Percentiles rank a stretch among this genome's conserved stretches.
Evolutionary conservation across 1,140 invertebrate genomes (phyloP).

Genomic region (Plutomurus gul): DNA sequence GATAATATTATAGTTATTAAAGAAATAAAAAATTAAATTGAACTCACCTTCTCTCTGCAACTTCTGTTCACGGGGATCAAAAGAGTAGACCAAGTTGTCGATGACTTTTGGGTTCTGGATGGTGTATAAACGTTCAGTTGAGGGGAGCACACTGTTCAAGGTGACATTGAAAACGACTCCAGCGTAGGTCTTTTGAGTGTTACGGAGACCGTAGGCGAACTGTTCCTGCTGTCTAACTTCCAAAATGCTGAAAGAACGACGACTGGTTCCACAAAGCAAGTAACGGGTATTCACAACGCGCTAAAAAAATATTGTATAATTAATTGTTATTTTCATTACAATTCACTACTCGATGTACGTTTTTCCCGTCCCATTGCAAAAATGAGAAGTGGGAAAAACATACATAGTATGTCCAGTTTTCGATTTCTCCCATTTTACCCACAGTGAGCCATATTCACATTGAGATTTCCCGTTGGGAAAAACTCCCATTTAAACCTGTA

Average conservation of each 20-base stretch:
- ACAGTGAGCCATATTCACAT: too few relatives aligned
- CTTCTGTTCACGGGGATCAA: slow-evolving; percentile 45
- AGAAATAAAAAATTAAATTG: too few relatives aligned
- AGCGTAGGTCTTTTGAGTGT: slow-evolving; percentile 36
- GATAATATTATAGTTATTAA: too few relatives aligned
- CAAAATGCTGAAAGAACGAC: slow-evolving; percentile 47
- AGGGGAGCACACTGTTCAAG: neutral
- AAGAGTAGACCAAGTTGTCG: slow-evolving; percentile 45
- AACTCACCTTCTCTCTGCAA: slow-evolving; percentile 18
- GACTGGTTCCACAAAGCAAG: slow-evolving; percentile 48
- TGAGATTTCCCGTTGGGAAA: too few relatives aligned
- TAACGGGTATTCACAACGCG: slow-evolving; percentile 42
- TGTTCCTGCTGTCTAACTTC: slow-evolving; percentile 49
- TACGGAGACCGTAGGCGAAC: slow-evolving; percentile 41
- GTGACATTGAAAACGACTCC: slow-evolving; percentile 48
- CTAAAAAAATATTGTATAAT: neutral
- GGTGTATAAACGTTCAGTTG: neutral
- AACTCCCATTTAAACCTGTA: too few relatives aligned
- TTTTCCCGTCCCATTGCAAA: neutral
- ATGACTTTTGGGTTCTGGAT: slow-evolving; percentile 40
- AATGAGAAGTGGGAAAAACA: too few relatives aligned
- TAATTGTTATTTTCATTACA: neutral
- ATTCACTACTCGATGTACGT: neutral
- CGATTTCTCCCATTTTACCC: too few relatives aligned
- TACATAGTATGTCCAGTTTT: too few relatives aligned